Base-by-base conservation (phyloP, 35 echinoderm and acorn worm species). In the Acanthaster planci region DNA sequence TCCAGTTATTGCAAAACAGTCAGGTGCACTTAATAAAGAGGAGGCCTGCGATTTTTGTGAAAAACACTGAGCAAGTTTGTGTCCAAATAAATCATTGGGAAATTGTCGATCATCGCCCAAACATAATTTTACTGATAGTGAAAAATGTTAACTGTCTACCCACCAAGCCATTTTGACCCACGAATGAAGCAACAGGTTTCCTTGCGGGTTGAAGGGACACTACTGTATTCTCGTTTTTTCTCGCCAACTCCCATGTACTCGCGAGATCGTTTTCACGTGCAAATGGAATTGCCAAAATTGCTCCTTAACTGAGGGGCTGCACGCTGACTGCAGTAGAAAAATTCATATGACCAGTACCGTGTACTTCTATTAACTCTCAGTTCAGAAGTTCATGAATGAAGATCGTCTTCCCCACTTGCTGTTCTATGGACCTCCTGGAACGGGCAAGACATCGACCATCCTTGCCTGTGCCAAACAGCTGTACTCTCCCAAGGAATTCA, bases 371-470 rank as follows among this genome's bases (percentile, higher is more conserved):
- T 40, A 0, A 18, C 35, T 27, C n/a, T 10, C 86, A 97, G 95
- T 97, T 77, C 80, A 93, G 51, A 90, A 68, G 40, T 97, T 97
- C 72, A 97, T 97, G 38, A 78, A 97, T 58, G 91, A 97, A 76
- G 95, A 97, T 83, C 76, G 89, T 21, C 76, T 99, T 19, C 96
- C 96, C 26, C 92, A 99, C 39, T 55, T 99, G 34, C 82, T 99
- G 17, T 94, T 99, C 72, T 99, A 99, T 87, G 96, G 96, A 50
- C 96, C 96, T 8, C 96, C 96, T 67, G 96, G 96, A 27, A 99
- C 96, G 0, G 96, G 96, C 21, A 99, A 99, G 47, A 99, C 96
- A 42, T 99, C 96, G 76, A 99, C 96, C 58, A 99, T 99, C 31
- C 59, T 99, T 31, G 96, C 96, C 34, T 85, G 83, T 82, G 96